Base-by-base conservation (phyloP, 2,797 vertebrate genomes). In the Sebastes nivosus region DNA sequence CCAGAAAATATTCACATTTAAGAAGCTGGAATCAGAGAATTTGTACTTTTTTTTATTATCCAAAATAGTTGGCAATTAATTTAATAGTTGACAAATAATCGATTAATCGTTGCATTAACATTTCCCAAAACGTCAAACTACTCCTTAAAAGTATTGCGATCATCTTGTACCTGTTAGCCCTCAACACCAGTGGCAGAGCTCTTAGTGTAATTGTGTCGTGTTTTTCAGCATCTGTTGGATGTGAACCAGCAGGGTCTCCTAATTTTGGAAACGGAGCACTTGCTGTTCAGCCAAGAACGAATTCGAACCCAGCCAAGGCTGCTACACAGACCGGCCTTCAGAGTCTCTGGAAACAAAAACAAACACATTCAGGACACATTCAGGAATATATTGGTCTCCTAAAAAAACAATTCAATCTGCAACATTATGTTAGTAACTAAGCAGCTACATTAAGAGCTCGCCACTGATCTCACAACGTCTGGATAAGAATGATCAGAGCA, bases 311-410 rank as follows among this genome's bases (percentile, higher is more conserved):
- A 34, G 65, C n/a, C 61, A 27, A 64, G 74, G 77, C 75, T 52
- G 69, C 54, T 36, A 13, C 25, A 61, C 71, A 66, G 60, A 50
- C n/a, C 2, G 52, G 42, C 84, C 77, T 52, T 68, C 76, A 81
- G 52, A 88, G 83, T 83, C 89, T 89, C 88, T 89, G 88, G 90
- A 87, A 46, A 34, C 46, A 8, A 25, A 59, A 42, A 80, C 46
- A 4, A 25, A 25, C 67, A 55, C 68, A 54, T 77, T 81, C 84
- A 81, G 67, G 73, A 82, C 80, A 68, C 67, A 64, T 80, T 60
- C 46, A 18, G 6, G 0, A 79, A 75, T 36, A 70, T n/a, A 59
- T 65, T 77, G n/a, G 36, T 79, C 57, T 72, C 50, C 46, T 57
- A 10, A 55, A 71, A 66, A 59, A 36, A 36, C 7, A 65, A 50